phyloP scores from a whole-genome alignment of 1,140 invertebrate genomes.

The Mizuhopecten yessoensis region DNA sequence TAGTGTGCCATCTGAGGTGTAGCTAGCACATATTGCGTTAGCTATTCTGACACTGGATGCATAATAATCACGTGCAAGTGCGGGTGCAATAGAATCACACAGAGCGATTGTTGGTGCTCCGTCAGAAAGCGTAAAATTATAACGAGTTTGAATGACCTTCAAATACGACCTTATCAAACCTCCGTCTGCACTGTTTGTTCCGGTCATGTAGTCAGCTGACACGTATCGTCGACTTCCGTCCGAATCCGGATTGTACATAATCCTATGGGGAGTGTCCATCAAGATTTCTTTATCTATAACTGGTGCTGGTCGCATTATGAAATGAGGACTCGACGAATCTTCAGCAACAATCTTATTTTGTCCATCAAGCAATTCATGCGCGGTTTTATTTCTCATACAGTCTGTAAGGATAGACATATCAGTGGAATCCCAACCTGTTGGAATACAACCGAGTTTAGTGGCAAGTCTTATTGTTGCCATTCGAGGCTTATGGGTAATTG shows the following conservation, averaged over 20 bases:
- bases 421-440: background rate
- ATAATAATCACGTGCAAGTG: conserved; percentile 58
- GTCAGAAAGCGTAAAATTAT: conserved; percentile 52
- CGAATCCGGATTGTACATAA: conserved; percentile 44
- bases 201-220: conserved; percentile 63
- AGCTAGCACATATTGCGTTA: conserved; percentile 59
- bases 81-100: conserved; percentile 55
- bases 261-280: background rate
- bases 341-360: background rate
- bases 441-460: background rate
- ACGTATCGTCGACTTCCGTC: conserved; percentile 51
- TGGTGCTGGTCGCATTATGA: conserved; percentile 56
- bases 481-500: conserved; percentile 75
- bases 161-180: conserved; percentile 55
- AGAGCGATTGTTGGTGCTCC: conserved; percentile 62
- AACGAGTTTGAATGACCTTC: conserved; percentile 45
- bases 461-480: background rate
- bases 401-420: background rate
- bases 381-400: conserved; percentile 42
- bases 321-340: background rate
- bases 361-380: background rate
- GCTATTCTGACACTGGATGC: conserved; percentile 32
- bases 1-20: conserved; percentile 38
- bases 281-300: conserved; percentile 63
- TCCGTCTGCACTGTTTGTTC: conserved; percentile 64